These are phyloP conservation scores for Eleginops maclovinus DNA, from an alignment of 2,113 vertebrate species.

Conservation along the genomic window DNA sequence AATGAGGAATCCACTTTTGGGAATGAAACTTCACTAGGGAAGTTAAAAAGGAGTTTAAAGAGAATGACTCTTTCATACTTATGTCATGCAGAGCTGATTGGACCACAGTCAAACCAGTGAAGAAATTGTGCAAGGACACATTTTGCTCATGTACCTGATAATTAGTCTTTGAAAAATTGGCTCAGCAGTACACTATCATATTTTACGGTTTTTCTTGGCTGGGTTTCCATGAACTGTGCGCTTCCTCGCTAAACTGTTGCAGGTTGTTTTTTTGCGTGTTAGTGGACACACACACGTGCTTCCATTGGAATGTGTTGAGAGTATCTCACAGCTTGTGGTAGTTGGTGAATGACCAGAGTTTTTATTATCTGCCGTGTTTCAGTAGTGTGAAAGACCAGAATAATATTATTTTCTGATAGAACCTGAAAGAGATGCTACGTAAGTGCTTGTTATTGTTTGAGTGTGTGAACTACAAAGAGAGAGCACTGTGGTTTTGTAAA, in stretches of 20 bases:
- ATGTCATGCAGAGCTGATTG: constrained; percentile 36
- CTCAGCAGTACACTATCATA: constrained; percentile 29
- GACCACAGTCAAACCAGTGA: constrained; percentile 9
- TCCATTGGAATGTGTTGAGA: constrained; percentile 68
- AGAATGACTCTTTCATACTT: not conserved
- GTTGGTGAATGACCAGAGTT: constrained; percentile 46
- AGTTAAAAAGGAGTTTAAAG: constrained; percentile 2
- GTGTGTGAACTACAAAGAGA: constrained; percentile 51
- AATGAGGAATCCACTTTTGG: constrained; percentile 25
- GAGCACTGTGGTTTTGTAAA: constrained; percentile 46
- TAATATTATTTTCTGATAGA: constrained; percentile 8
- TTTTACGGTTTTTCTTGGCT: constrained; percentile 9
- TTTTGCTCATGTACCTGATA: constrained; percentile 3
- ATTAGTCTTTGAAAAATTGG: not conserved
- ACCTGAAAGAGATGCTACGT: constrained; percentile 58
- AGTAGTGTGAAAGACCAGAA: constrained; percentile 22
- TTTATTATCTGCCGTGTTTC: constrained; percentile 40
- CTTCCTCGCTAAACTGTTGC: constrained; percentile 26
- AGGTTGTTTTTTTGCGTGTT: constrained; percentile 3
- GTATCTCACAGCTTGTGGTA: constrained; percentile 60
- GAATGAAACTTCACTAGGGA: not conserved
- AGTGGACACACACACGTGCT: constrained; percentile 32
- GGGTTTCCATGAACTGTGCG: constrained; percentile 23
- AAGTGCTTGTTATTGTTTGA: constrained; percentile 58
- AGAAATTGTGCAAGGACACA: constrained; percentile 30